A percentile compares a stretch with the other conserved stretches of the same genome.
Evolutionary conservation across 2,888 invertebrate species (phyloP).

Genomic region (Drepana falcataria): DNA sequence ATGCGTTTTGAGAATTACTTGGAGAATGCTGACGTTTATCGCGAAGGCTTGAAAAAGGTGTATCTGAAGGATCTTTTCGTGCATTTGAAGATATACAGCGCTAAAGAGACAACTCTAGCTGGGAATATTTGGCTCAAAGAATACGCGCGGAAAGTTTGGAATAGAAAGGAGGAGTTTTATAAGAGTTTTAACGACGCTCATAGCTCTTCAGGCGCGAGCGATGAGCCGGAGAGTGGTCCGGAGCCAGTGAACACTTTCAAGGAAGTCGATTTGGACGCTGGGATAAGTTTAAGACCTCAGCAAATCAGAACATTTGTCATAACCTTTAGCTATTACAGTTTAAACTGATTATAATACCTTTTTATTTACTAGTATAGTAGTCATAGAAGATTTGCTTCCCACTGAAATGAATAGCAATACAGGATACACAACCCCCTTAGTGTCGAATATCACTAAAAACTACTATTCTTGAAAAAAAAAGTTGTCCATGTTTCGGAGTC

Average conservation of each 20-base stretch:
- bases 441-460: no score
- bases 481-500: no score
- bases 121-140: slow-evolving; percentile 82
- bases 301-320: slow-evolving; percentile 85
- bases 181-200: slow-evolving; percentile 43
- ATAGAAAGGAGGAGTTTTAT: slow-evolving; percentile 37
- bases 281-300: slow-evolving; percentile 81
- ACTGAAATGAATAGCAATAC: no score
- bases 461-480: no score
- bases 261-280: slow-evolving; percentile 29
- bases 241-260: slow-evolving; percentile 9
- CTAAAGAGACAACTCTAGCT: slow-evolving; percentile 82
- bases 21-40: slow-evolving; percentile 78
- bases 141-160: slow-evolving; percentile 72
- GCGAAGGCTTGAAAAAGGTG: slow-evolving; percentile 75
- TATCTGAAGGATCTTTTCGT: slow-evolving; percentile 79
- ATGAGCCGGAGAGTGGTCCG: slow-evolving; percentile 20
- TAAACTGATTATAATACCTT: not conserved
- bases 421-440: no score
- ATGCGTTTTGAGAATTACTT: slow-evolving; percentile 88
- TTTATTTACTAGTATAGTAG: not conserved
- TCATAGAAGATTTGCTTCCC: no score
- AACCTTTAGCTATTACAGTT: slow-evolving; percentile 15
- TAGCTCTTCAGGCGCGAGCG: slow-evolving; percentile 17
- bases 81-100: slow-evolving; percentile 66